Base-by-base conservation (phyloP, 2,797 vertebrate genomes). In the Miichthys miiuy region DNA sequence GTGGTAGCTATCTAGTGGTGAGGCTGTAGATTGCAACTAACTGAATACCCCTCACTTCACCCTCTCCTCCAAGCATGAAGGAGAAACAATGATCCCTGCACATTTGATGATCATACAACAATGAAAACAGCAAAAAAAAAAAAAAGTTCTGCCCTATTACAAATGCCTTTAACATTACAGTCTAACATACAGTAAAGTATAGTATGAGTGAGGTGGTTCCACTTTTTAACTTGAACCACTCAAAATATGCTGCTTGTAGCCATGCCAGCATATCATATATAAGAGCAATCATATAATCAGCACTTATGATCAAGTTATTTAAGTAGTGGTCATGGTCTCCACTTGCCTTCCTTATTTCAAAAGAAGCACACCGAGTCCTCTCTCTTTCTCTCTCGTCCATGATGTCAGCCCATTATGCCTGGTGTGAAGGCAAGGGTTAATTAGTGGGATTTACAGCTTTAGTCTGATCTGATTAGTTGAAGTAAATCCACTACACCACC, bases 391-490 rank as follows among this genome's bases (percentile, higher is more conserved):
- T 38, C 6, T 58, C 38, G 0, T 18, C 54, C 27, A 41, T 77
- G 38, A 75, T 66, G 52, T 75, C 85, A 81, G 72, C 86, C 75
- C 84, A 89, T 90, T 88, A 89, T 38, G 56, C 18, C 72, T 47
- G 68, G 72, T 81, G 74, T 82, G 84, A 85, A 84, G 87, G 73
- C 62, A 72, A 64, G 73, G 80, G 84, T 84, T 93, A 90, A 94
- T 92, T 91, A 90, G 65, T 78, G 64, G 76, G 83, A 90, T 91
- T 91, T 92, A 88, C 71, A 77, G 72, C 64, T 65, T 79, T 60
- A 69, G 65, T 78, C 77, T 90, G 82, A 92, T 90, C 91, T 70
- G 73, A 90, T 93, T 92, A 89, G 74, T 72, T 65, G 6, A 66
- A 80, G 61, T 61, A 63, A 84, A 79, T 62, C 34, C 48, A 46